Evolutionary conservation across 2,113 vertebrate genomes (phyloP).

Genomic region (Colistium nudipinnis): DNA sequence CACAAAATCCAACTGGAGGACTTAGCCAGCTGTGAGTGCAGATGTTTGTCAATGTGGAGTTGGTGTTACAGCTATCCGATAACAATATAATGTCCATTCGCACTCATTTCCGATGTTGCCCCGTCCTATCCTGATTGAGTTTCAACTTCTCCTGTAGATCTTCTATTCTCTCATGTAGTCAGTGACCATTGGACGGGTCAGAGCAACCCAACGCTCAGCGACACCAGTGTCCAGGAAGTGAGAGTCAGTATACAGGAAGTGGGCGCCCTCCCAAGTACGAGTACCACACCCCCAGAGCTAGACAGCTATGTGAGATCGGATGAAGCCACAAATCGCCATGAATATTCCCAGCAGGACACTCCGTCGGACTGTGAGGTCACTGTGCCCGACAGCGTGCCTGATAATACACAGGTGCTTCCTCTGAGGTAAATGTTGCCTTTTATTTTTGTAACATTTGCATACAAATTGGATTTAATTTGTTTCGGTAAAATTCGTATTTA

Average conservation of each 20-base stretch:
- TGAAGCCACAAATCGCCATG: conserved; percentile 62
- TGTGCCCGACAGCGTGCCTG: conserved; percentile 67
- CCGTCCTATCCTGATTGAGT: conserved; percentile 70
- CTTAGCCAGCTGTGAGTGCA: conserved; percentile 83
- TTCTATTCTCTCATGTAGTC: conserved; percentile 84
- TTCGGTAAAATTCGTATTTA: no score
- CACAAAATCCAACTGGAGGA: conserved; percentile 81
- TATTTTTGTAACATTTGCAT: background rate
- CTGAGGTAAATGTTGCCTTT: conserved; percentile 72
- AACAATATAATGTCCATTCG: no score
- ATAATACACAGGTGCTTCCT: conserved; percentile 66
- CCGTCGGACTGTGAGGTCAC: conserved; percentile 71
- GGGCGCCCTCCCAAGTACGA: conserved; percentile 74
- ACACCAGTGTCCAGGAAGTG: conserved; percentile 75
- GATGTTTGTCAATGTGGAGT: background rate
- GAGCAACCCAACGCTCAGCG: conserved; percentile 65
- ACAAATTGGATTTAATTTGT: background rate
- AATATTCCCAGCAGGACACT: conserved; percentile 69
- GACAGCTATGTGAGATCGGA: conserved; percentile 49
- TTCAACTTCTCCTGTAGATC: conserved; percentile 82
- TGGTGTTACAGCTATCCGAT: background rate
- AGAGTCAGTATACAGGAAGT: conserved; percentile 76
- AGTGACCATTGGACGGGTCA: conserved; percentile 85
- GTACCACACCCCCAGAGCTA: conserved; percentile 43
- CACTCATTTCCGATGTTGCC: no score